Percentiles rank a stretch among this genome's conserved stretches.
These are phyloP conservation scores for Cervus canadensis DNA, from an alignment of 2,113 vertebrate species.

Conservation along the genomic window DNA sequence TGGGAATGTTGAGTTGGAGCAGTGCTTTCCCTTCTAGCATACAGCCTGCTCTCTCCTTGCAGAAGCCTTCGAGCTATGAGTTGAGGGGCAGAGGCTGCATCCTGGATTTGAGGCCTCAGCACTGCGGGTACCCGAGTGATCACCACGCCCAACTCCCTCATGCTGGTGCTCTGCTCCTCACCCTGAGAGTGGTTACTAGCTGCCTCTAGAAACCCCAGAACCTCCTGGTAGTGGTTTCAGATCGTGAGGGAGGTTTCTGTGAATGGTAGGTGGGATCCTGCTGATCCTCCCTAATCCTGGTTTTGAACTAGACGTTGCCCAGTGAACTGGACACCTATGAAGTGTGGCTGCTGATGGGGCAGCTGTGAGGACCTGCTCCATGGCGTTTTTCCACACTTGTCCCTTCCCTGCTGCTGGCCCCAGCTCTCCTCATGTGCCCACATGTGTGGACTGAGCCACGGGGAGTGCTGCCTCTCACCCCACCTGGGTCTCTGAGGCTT, in stretches of 20 bases:
- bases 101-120: neutral
- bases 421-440: neutral
- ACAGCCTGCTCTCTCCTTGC: neutral
- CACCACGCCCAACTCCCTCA: neutral
- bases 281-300: neutral
- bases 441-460: fast-evolving
- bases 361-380: fast-evolving
- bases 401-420: neutral
- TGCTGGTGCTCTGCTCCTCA: fast-evolving
- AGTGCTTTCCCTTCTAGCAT: neutral
- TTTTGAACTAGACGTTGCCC: neutral
- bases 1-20: neutral
- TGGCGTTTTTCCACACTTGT: neutral
- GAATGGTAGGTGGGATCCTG: neutral
- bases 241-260: neutral
- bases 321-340: neutral
- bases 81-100: neutral
- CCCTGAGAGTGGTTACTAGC: neutral
- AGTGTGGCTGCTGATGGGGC: neutral
- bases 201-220: neutral
- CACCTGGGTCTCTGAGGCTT: neutral
- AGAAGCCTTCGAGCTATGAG: neutral
- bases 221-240: neutral
- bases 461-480: neutral
- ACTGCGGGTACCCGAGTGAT: neutral